phyloP scores from a whole-genome alignment of 2,888 invertebrate species.

The Osedax fenrisi region DNA sequence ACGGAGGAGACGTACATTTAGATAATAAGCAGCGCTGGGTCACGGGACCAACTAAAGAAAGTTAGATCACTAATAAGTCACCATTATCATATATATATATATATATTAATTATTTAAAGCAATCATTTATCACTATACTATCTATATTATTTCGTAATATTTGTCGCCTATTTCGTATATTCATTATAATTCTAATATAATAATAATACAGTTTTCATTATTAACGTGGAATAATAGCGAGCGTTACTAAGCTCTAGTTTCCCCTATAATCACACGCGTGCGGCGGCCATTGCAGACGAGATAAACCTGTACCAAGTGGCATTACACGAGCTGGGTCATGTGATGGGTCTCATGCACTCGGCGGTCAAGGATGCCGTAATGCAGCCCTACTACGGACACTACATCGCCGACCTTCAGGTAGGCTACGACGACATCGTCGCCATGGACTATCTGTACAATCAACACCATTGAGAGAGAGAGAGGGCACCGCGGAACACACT shows the following conservation, averaged over 20 bases:
- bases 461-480: no score
- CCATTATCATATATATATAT: no score
- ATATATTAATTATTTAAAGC: not conserved
- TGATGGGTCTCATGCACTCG: not conserved
- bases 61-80: no score
- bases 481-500: no score
- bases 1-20: not conserved
- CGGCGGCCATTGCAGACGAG: not conserved
- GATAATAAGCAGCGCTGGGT: not conserved
- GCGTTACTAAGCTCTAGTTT: no score
- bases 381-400: not conserved
- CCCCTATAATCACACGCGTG: no score
- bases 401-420: not conserved
- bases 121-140: no score
- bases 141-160: no score
- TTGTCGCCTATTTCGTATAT: no score
- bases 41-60: not conserved
- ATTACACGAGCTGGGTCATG: not conserved
- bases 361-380: not conserved
- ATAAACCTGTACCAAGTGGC: not conserved
- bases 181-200: no score
- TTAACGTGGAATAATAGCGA: no score
- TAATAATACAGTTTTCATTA: not conserved
- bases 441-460: not conserved
- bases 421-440: not conserved